Evolutionary conservation across 2,888 invertebrate genomes (phyloP).

Genomic region (Apodemia duryi): DNA sequence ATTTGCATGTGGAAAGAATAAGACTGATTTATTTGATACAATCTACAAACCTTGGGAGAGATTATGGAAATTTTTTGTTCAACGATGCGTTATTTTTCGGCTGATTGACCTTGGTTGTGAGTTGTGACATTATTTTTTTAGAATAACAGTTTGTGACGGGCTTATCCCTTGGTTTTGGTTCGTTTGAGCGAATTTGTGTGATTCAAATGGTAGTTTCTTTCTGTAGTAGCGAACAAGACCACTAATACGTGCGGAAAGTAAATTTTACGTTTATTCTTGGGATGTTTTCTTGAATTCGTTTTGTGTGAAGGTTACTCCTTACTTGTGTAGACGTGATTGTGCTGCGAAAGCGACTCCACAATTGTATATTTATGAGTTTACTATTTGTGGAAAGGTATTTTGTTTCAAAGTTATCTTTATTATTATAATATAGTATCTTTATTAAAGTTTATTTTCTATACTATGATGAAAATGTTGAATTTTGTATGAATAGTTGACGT

Average conservation of each 20-base stretch:
- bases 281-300: constrained; percentile 57
- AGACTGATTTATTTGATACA: constrained; percentile 34
- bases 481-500: background rate
- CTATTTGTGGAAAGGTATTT: constrained; percentile 53
- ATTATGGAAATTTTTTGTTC: constrained; percentile 20
- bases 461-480: background rate
- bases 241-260: constrained; percentile 71
- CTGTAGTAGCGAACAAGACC: constrained; percentile 63
- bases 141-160: constrained; percentile 52
- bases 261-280: constrained; percentile 51
- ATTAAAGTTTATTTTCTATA: constrained; percentile 38
- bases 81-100: constrained; percentile 24
- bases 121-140: constrained; percentile 28
- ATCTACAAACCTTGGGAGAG: constrained; percentile 26
- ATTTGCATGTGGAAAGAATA: constrained; percentile 63
- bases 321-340: constrained; percentile 61
- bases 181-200: constrained; percentile 66
- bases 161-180: constrained; percentile 60
- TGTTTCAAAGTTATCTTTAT: constrained; percentile 41
- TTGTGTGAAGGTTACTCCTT: constrained; percentile 47
- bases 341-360: constrained; percentile 62
- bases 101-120: constrained; percentile 23
- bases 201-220: constrained; percentile 71
- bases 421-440: too few species aligned
- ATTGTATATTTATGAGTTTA: constrained; percentile 77